Percentiles rank a stretch among this genome's conserved stretches.
phyloP scores from a whole-genome alignment of 2,113 vertebrate genomes.

The Mirza zaza region DNA sequence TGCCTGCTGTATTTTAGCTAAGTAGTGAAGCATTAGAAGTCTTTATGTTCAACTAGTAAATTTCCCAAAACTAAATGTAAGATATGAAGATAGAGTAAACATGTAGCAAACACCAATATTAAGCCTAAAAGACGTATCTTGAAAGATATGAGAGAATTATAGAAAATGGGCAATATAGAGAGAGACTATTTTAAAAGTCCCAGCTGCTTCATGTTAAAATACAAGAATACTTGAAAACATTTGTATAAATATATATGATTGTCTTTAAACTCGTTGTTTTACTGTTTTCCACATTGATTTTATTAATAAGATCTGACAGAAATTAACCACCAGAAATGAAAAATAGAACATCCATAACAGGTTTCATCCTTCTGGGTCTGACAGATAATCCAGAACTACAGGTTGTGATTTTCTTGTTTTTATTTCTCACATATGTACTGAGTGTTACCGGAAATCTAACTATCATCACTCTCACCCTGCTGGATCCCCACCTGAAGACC shows the following conservation, averaged over 20 bases:
- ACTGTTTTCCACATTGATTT: not conserved
- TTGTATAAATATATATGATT: not conserved
- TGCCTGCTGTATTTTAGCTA: not conserved
- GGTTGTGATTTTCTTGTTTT: constrained; percentile 36
- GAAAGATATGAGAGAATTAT: not conserved
- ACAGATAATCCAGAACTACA: constrained; percentile 33
- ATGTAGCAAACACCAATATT: not conserved
- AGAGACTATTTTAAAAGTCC: not conserved
- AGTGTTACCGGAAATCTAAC: constrained; percentile 62
- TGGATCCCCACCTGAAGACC: constrained; percentile 54
- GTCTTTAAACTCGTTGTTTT: not conserved
- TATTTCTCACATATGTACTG: constrained; percentile 23
- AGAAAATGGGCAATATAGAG: not conserved
- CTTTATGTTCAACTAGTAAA: not conserved
- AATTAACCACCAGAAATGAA: constrained; percentile 15
- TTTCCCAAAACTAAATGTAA: not conserved
- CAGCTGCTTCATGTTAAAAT: not conserved
- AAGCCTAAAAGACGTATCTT: not conserved
- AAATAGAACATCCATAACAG: constrained; percentile 31
- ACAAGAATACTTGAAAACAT: not conserved
- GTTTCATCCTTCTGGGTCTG: constrained; percentile 65
- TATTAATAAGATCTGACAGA: not conserved
- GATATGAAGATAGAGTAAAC: not conserved
- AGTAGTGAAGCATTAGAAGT: not conserved
- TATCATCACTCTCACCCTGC: constrained; percentile 42